Conservation (phyloP, 1,140 invertebrate genomes). For the Leptonema lineaticorne region DNA sequence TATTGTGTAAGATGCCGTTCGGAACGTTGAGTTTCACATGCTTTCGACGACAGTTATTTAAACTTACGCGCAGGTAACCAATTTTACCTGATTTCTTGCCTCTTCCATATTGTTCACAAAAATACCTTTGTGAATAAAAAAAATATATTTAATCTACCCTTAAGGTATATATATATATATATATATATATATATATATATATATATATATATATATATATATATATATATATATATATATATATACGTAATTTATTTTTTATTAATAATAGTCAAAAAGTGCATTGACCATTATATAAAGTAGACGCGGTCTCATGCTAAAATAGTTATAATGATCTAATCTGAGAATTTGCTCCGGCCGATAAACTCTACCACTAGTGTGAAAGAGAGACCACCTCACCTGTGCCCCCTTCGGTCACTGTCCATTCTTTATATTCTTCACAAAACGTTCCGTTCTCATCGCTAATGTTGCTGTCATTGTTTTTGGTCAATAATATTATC, state of each 20-base stretch:
- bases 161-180: too few species aligned
- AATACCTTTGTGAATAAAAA: too few species aligned
- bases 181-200: too few species aligned
- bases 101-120: slow-evolving; percentile 9
- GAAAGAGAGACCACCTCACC: slow-evolving; percentile 7
- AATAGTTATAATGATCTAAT: slow-evolving; percentile 20
- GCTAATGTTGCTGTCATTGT: neutral
- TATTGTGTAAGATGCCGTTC: too few species aligned
- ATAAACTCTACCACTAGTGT: slow-evolving; percentile 19
- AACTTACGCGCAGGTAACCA: slow-evolving; percentile 1
- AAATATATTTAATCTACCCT: too few species aligned
- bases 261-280: neutral
- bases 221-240: too few species aligned
- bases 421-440: neutral
- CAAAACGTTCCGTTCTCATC: neutral
- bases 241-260: too few species aligned
- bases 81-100: too few species aligned
- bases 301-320: neutral
- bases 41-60: too few species aligned
- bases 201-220: too few species aligned
- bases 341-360: slow-evolving; percentile 6
- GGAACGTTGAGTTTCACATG: too few species aligned
- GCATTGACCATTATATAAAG: slow-evolving; percentile 3
- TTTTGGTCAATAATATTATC: neutral
- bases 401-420: slow-evolving; percentile 16